These are phyloP conservation scores for Meda fulgida DNA, from an alignment of 2,797 vertebrate genomes.

Conservation along the genomic window DNA sequence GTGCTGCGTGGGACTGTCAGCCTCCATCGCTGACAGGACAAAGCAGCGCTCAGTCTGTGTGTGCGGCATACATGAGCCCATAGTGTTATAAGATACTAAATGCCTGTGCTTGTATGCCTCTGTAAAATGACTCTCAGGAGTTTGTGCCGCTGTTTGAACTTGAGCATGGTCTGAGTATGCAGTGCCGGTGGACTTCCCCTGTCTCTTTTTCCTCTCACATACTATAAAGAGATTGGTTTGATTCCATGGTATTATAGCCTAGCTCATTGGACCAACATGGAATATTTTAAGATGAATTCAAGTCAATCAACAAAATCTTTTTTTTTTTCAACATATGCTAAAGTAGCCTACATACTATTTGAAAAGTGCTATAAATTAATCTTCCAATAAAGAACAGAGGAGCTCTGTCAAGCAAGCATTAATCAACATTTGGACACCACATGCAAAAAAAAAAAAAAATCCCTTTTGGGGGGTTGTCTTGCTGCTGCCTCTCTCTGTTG, in stretches of 20 bases:
- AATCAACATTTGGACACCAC: no score
- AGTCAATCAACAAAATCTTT: not conserved
- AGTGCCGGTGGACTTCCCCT: not conserved
- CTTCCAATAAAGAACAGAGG: not conserved
- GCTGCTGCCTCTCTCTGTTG: no score
- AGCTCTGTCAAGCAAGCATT: not conserved
- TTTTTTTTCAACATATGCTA: not conserved
- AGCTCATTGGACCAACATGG: not conserved
- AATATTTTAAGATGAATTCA: not conserved
- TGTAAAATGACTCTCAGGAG: conserved; percentile 42
- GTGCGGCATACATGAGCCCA: not conserved
- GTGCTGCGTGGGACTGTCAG: conserved; percentile 1
- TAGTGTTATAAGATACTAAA: conserved; percentile 48
- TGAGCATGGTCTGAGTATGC: not conserved
- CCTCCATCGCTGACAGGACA: conserved; percentile 29
- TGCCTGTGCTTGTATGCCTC: conserved; percentile 33
- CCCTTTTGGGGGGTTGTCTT: no score
- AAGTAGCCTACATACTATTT: not conserved
- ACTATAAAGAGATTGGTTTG: not conserved
- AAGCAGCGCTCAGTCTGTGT: conserved; percentile 15
- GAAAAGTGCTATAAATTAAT: not conserved
- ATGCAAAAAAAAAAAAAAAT: no score
- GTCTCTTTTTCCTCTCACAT: not conserved
- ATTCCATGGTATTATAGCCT: not conserved
- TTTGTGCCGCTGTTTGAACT: not conserved